Percentiles rank a stretch among this genome's conserved stretches.
phyloP scores from a whole-genome alignment of 2,888 invertebrate species.

The Chouioia cunea region DNA sequence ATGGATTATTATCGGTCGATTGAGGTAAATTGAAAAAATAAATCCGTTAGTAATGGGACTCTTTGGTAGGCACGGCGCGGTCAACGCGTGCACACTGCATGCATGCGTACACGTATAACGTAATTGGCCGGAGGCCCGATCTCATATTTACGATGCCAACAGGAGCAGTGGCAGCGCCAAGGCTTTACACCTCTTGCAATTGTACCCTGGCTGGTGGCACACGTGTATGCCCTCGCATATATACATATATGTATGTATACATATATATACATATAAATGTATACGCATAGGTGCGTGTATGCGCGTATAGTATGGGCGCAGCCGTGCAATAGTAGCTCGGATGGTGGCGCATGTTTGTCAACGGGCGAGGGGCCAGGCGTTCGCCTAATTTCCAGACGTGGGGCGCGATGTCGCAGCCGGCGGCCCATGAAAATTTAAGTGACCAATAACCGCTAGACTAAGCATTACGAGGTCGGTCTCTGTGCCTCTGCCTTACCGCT shows the following conservation, averaged over 20 bases:
- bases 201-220: too few relatives aligned
- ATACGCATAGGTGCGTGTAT: too few relatives aligned
- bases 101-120: constrained; percentile 11
- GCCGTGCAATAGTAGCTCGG: not conserved
- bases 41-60: too few relatives aligned
- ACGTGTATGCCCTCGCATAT: too few relatives aligned
- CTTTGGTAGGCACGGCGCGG: not conserved
- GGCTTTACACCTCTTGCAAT: too few relatives aligned
- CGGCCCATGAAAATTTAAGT: constrained; percentile 42
- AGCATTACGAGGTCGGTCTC: constrained; percentile 16
- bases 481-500: constrained; percentile 5
- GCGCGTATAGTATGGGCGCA: not conserved
- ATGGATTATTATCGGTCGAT: too few relatives aligned
- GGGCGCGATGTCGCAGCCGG: constrained; percentile 17
- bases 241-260: too few relatives aligned
- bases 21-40: too few relatives aligned
- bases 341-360: not conserved
- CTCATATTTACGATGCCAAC: constrained; percentile 32
- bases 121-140: constrained; percentile 38
- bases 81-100: not conserved
- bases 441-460: constrained; percentile 44
- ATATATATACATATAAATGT: too few relatives aligned
- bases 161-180: too few relatives aligned
- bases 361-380: not conserved
- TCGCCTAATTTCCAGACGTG: constrained; percentile 39